phyloP scores from a whole-genome alignment of 2,888 invertebrate species.

The Chrysolina oricalcia region DNA sequence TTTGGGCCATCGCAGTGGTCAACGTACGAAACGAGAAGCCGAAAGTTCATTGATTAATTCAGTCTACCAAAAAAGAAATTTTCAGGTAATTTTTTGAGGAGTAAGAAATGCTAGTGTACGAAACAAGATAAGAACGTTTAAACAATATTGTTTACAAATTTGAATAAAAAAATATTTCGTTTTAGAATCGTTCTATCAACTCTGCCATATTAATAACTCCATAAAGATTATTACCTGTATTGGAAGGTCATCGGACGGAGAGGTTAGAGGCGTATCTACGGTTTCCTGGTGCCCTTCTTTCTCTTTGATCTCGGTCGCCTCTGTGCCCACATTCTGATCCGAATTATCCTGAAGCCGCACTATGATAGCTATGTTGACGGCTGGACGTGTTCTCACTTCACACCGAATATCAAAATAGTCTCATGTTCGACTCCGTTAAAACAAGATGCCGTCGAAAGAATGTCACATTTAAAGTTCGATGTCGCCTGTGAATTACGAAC shows the following conservation, averaged over 20 bases:
- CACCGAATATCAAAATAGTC: conserved; percentile 21
- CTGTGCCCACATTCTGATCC: conserved; percentile 76
- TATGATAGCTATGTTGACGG: conserved; percentile 76
- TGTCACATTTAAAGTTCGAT: conserved; percentile 19
- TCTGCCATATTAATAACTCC: background rate
- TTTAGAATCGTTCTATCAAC: no score
- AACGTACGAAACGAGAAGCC: no score
- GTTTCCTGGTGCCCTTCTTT: conserved; percentile 77
- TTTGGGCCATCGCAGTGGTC: no score
- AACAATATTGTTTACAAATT: no score
- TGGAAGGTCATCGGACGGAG: conserved; percentile 70
- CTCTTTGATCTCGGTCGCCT: conserved; percentile 78
- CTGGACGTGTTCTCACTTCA: conserved; percentile 34
- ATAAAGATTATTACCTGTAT: conserved; percentile 52
- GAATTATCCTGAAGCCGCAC: conserved; percentile 78
- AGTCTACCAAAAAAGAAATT: no score
- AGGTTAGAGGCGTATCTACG: conserved; percentile 74
- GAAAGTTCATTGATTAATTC: no score
- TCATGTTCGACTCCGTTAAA: conserved; percentile 1
- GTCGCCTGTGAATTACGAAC: conserved; percentile 13
- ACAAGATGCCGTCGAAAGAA: background rate
- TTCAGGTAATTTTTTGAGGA: no score
- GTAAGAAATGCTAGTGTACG: no score
- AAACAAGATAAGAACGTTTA: no score
- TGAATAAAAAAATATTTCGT: no score